Conservation (phyloP, 2,888 invertebrate genomes). For the Lobophora halterata region DNA sequence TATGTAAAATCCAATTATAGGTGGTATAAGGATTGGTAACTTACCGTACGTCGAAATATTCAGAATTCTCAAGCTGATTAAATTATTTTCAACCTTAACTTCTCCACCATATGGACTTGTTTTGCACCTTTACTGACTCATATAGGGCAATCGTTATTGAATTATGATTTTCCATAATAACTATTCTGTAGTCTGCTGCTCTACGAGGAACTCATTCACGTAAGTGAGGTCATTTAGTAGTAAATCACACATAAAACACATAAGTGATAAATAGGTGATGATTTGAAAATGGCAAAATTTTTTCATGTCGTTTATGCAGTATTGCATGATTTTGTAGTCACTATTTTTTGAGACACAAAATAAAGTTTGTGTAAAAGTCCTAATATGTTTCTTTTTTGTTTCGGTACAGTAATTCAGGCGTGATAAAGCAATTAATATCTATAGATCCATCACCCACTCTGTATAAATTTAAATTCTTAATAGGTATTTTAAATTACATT, state of each 20-base stretch:
- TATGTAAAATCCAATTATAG: constrained; percentile 33
- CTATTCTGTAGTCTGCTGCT: not conserved
- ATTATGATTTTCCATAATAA: not conserved
- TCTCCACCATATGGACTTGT: constrained; percentile 3
- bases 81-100: constrained; percentile 6
- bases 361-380: no score
- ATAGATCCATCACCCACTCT: no score
- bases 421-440: no score
- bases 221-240: constrained; percentile 12
- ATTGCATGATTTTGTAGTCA: no score
- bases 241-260: constrained; percentile 13
- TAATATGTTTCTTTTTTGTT: no score
- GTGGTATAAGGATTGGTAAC: constrained; percentile 5
- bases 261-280: constrained; percentile 2
- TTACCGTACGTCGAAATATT: no score
- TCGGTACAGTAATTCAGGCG: no score
- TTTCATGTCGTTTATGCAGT: constrained; percentile 10
- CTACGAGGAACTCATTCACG: constrained; percentile 16
- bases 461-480: no score
- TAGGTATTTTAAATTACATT: no score
- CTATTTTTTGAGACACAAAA: no score
- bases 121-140: constrained; percentile 9
- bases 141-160: constrained; percentile 1
- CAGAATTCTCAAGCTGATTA: not conserved
- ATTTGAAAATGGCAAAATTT: constrained; percentile 11